phyloP scores from a whole-genome alignment of 2,113 vertebrate species.

The Pao palembangensis region DNA sequence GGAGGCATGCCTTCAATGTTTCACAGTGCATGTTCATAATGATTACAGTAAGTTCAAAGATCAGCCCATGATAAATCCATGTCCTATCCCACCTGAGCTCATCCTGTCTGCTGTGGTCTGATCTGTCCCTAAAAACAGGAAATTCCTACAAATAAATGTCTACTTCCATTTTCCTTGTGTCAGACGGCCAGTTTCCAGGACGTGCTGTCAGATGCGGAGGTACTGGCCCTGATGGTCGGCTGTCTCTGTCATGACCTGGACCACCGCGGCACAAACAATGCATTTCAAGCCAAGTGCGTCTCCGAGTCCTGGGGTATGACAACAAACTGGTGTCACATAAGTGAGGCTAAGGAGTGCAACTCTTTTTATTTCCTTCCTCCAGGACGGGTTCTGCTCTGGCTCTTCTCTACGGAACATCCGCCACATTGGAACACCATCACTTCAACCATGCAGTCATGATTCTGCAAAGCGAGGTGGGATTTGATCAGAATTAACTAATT shows the following conservation, averaged over 20 bases:
- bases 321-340: background rate
- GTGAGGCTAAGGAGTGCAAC: background rate
- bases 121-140: background rate
- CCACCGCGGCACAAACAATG: conserved; percentile 81
- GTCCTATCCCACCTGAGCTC: background rate
- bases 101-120: background rate
- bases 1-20: conserved; percentile 81
- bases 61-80: background rate
- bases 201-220: conserved; percentile 75
- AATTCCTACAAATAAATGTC: background rate
- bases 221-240: conserved; percentile 79
- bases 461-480: conserved; percentile 78
- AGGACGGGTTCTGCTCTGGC: conserved; percentile 80
- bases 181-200: conserved; percentile 77
- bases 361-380: conserved; percentile 11
- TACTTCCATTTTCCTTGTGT: conserved; percentile 7
- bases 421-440: conserved; percentile 80
- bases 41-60: conserved; percentile 71
- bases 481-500: background rate
- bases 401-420: conserved; percentile 77
- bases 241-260: conserved; percentile 80
- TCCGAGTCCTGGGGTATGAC: background rate
- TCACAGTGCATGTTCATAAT: conserved; percentile 81
- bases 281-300: conserved; percentile 80
- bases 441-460: conserved; percentile 85